A percentile compares a stretch with the other conserved stretches of the same genome.
Conservation (phyloP, 2,113 vertebrate genomes). For the Syrmaticus mikado region DNA sequence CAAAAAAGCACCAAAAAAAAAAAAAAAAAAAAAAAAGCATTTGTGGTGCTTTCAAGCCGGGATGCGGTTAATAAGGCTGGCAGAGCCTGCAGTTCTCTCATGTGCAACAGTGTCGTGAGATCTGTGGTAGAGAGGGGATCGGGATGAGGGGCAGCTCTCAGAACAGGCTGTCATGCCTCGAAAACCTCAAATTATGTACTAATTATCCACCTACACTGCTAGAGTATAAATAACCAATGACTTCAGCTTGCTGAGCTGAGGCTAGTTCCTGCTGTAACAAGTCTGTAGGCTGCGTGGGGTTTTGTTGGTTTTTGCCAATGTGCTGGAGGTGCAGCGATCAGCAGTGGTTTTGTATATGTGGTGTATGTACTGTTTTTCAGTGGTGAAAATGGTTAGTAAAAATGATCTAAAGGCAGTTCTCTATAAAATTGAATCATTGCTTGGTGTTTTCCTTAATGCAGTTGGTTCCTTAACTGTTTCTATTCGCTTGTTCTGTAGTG, state of each 20-base stretch:
- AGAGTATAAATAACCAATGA: slow-evolving; percentile 53
- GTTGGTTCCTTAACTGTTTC: neutral
- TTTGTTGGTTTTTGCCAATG: rapidly evolving
- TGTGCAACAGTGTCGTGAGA: neutral
- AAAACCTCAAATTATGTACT: slow-evolving; percentile 45
- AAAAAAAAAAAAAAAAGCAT: neutral
- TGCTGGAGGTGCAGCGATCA: neutral
- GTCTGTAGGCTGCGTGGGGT: neutral
- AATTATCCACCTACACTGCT: slow-evolving; percentile 48
- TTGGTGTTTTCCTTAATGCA: neutral
- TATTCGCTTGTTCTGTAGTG: neutral
- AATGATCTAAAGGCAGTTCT: neutral
- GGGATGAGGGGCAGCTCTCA: slow-evolving; percentile 7
- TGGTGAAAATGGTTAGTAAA: neutral
- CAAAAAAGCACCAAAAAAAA: neutral
- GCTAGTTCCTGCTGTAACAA: neutral
- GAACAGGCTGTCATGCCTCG: slow-evolving; percentile 41
- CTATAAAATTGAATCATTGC: neutral
- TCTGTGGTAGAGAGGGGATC: slow-evolving; percentile 2
- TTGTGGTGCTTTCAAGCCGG: neutral
- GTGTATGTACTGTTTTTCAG: neutral
- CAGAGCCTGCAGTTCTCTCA: neutral
- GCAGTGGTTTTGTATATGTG: neutral
- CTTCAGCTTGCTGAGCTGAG: neutral
- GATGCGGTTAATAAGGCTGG: neutral